A percentile compares a stretch with the other conserved stretches of the same genome.
Evolutionary conservation across 2,797 vertebrate species (phyloP).

Genomic region (Chelonia mydas): DNA sequence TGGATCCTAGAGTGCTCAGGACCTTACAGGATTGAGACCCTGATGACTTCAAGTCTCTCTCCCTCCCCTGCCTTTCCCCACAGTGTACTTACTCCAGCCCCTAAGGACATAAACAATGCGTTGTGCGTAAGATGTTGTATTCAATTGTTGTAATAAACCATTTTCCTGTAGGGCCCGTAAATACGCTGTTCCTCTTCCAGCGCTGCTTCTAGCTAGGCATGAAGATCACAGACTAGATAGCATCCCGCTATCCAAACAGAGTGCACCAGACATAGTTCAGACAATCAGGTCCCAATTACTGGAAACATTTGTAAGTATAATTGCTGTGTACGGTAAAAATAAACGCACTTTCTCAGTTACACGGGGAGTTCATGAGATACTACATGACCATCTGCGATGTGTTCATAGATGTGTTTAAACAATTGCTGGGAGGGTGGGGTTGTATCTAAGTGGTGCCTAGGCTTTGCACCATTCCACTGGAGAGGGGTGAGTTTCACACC

Average conservation of each 20-base stretch:
- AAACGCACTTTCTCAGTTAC: not conserved
- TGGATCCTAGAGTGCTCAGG: not conserved
- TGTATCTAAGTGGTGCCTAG: not conserved
- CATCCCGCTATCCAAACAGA: slow-evolving; percentile 69
- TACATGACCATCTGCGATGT: too few species aligned
- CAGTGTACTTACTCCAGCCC: not conserved
- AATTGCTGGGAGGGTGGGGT: not conserved
- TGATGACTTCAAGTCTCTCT: not conserved
- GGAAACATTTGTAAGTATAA: slow-evolving; percentile 87
- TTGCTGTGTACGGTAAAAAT: not conserved
- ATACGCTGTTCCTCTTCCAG: slow-evolving; percentile 82
- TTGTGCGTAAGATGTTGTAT: fast-evolving
- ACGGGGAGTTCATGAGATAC: too few species aligned
- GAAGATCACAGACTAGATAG: slow-evolving; percentile 65
- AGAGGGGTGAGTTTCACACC: not conserved
- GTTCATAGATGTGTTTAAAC: not conserved
- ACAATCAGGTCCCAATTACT: slow-evolving; percentile 79
- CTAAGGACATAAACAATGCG: not conserved
- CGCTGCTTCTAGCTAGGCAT: slow-evolving; percentile 83
- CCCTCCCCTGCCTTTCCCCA: not conserved
- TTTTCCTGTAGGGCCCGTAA: slow-evolving; percentile 83
- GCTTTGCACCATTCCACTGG: not conserved
- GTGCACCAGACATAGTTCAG: slow-evolving; percentile 75
- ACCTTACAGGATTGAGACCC: not conserved
- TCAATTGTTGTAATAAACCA: not conserved